These are phyloP conservation scores for Oncorhynchus masou DNA, from an alignment of 2,113 vertebrate species.

Conservation along the genomic window DNA sequence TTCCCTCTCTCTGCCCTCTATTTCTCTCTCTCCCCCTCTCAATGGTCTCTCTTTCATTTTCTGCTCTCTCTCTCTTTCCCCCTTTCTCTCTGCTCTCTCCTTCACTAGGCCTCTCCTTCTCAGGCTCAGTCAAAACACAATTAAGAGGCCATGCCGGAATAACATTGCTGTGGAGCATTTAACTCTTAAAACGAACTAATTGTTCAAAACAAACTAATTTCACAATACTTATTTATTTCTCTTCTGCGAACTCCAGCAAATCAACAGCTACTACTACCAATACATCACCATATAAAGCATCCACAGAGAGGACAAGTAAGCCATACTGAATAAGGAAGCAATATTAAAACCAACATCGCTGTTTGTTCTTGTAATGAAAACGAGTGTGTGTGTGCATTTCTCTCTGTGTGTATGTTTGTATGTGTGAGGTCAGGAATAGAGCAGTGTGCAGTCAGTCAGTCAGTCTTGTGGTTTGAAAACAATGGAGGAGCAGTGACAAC, in stretches of 20 bases:
- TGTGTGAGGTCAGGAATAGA: neutral
- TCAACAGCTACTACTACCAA: neutral
- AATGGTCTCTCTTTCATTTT: too few species aligned
- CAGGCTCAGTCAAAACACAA: neutral
- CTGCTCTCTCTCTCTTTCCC: too few species aligned
- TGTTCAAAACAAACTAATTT: neutral
- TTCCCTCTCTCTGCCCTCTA: too few species aligned
- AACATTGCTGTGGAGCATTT: neutral
- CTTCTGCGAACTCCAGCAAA: neutral
- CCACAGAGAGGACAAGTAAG: neutral
- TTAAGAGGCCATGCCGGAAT: neutral
- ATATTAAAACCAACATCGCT: neutral
- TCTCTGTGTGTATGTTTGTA: neutral
- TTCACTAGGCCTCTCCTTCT: neutral
- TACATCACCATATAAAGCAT: neutral
- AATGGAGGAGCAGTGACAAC: conserved; percentile 26
- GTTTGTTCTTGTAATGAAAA: neutral
- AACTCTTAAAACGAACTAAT: neutral
- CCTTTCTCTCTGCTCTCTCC: neutral
- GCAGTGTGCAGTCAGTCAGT: neutral
- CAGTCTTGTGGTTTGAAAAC: conserved; percentile 3
- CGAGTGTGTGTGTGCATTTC: neutral
- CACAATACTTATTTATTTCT: neutral
- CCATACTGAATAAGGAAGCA: neutral
- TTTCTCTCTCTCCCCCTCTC: too few species aligned